These are phyloP conservation scores for Synodontis membranacea DNA, from an alignment of 2,113 vertebrate genomes.

Conservation along the genomic window DNA sequence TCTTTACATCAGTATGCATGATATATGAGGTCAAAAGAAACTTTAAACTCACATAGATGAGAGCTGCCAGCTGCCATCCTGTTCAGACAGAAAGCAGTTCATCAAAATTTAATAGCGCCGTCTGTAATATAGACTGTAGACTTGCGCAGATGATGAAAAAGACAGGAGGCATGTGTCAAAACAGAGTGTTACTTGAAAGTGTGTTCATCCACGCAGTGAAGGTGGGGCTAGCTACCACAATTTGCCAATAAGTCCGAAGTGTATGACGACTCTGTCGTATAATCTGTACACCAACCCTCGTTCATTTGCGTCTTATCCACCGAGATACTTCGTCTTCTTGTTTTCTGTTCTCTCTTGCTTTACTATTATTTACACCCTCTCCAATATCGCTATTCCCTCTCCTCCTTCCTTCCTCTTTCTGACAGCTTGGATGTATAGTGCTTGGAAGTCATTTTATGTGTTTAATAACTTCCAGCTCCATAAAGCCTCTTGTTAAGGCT, in stretches of 20 bases:
- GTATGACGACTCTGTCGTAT: background rate
- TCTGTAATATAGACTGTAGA: slow-evolving; percentile 16
- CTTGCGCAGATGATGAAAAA: slow-evolving; percentile 29
- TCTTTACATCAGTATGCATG: slow-evolving; percentile 29
- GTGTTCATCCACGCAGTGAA: slow-evolving; percentile 17
- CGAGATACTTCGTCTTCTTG: slow-evolving; percentile 1
- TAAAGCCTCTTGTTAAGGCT: slow-evolving; percentile 63
- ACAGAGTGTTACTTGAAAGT: background rate
- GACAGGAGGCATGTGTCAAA: slow-evolving; percentile 37
- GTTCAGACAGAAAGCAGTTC: slow-evolving; percentile 29
- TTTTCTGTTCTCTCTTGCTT: slow-evolving; percentile 7
- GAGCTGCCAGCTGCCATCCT: slow-evolving; percentile 41
- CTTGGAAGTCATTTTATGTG: slow-evolving; percentile 62
- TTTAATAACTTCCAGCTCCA: slow-evolving; percentile 63
- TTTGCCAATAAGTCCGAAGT: slow-evolving; percentile 6
- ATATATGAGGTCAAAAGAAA: slow-evolving; percentile 42
- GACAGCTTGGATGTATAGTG: slow-evolving; percentile 44
- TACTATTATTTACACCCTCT: slow-evolving; percentile 22
- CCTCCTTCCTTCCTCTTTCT: slow-evolving; percentile 6
- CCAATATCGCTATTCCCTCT: background rate
- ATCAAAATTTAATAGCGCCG: slow-evolving; percentile 38
- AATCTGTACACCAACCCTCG: background rate
- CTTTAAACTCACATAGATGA: slow-evolving; percentile 34
- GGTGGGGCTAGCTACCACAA: slow-evolving; percentile 9
- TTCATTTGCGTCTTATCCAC: background rate